Conservation (phyloP, 2,888 invertebrate species). For the Stramonita haemastoma region DNA sequence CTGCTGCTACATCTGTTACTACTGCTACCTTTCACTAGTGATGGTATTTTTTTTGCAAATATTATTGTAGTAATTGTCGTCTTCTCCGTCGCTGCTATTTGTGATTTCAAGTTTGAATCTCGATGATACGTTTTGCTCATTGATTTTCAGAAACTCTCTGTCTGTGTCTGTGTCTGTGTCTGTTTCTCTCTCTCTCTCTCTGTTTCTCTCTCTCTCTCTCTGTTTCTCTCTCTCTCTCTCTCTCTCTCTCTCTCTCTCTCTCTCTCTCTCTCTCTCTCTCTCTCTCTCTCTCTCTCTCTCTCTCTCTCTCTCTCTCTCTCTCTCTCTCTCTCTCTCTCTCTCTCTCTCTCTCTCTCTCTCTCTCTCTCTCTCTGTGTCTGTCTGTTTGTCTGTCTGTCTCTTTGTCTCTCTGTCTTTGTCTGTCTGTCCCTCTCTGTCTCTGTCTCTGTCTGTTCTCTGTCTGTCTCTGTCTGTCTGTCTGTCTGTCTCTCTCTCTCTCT, state of each 20-base stretch:
- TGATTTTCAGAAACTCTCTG: neutral
- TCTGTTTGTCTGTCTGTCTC: no score
- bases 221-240: constrained; percentile 16
- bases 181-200: constrained; percentile 12
- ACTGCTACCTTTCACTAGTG: no score
- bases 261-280: neutral
- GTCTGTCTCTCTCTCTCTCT: neutral
- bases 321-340: constrained; percentile 26
- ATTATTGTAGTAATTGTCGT: no score
- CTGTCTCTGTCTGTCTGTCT: neutral
- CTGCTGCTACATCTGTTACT: no score
- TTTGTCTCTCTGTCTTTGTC: no score
- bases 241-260: constrained; percentile 22
- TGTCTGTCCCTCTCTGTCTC: neutral
- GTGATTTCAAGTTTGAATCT: no score
- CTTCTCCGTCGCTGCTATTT: no score
- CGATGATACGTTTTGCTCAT: no score
- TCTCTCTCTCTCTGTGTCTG: neutral
- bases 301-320: neutral
- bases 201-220: constrained; percentile 5
- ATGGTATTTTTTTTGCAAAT: no score
- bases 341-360: constrained; percentile 3
- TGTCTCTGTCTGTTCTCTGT: neutral
- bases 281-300: neutral
- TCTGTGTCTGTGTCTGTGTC: constrained; percentile 4